Base-by-base conservation (phyloP, 2,888 invertebrate species). In the Philopedon plagiatum region DNA sequence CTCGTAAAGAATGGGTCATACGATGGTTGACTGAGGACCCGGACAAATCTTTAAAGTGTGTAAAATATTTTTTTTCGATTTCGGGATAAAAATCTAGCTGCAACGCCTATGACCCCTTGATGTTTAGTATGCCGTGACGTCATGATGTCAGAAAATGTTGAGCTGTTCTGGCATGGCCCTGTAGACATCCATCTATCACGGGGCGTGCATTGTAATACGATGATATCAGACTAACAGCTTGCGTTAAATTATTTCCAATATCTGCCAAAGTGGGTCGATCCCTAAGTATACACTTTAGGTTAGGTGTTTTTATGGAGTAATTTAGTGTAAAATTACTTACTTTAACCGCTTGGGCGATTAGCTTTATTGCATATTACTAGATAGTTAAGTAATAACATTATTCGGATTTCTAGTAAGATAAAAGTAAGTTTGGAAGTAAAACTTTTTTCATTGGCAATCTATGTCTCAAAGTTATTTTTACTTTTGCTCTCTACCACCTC, bases 131-230 rank as follows among this genome's bases (percentile, higher is more conserved):
- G 9, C 69, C 26, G 19, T 63, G 69, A 69, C 69, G 69, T 69
- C 69, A 69, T 46, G 34, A 49, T 68, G 68, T 68, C 69, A 63
- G 69, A 69, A 69, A 69, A 69, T 63, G 62, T 57, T 39, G 56
- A 46, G 57, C 62, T 41, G 63, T 37, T 44, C 62, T 57, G 62
- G 69, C 62, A 62, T 58, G 44, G 69, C 77, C 76, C 79, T 79
- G 78, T 75, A 72, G 79, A 79, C 79, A 78, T 79, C 76, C 78
- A 80, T 80, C 78, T 80, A 80, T 80, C 80, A 80, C 76, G 74
- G 74, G 74, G 67, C 75, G 75, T 73, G 76, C 74, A 79, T 78
- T 78, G 76, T 79, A 77, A 75, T 76, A 77, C 71, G 78, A 78
- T 78, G 76, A 80, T 80, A 79, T 80, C 78, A 75, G 63, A 76